Evolutionary conservation across 2,888 invertebrate species (phyloP).

Genomic region (Notocelia uddmanniana): DNA sequence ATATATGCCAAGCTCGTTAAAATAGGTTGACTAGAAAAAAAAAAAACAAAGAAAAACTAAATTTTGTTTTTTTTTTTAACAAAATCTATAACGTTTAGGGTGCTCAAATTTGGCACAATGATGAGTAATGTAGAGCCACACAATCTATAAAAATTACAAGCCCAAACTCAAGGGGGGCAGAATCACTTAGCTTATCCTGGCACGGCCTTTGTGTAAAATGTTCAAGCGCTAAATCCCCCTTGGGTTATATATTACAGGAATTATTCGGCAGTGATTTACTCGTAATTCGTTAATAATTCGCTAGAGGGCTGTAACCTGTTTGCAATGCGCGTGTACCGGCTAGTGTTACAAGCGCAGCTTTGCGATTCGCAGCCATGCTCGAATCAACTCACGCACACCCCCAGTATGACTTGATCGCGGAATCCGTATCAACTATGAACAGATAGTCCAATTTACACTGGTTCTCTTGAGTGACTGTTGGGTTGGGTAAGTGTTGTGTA

Average conservation of each 20-base stretch:
- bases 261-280: slow-evolving; percentile 27
- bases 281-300: slow-evolving; percentile 10
- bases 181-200: no score
- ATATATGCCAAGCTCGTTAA: no score
- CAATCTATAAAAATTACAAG: no score
- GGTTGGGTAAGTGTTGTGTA: background rate
- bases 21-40: no score
- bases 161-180: no score
- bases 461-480: background rate
- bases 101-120: no score
- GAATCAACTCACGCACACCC: background rate
- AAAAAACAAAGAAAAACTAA: no score
- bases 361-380: background rate
- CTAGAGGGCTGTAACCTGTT: slow-evolving; percentile 35
- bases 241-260: background rate
- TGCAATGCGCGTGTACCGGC: slow-evolving; percentile 20
- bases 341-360: slow-evolving; percentile 23
- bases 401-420: background rate
- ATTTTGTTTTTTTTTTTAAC: no score
- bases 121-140: no score
- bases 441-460: background rate
- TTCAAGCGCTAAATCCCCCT: background rate
- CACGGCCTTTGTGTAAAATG: no score
- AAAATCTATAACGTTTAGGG: no score
- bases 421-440: background rate